Conservation (phyloP, 2,113 vertebrate species). For the Cyrtonyx montezumae region DNA sequence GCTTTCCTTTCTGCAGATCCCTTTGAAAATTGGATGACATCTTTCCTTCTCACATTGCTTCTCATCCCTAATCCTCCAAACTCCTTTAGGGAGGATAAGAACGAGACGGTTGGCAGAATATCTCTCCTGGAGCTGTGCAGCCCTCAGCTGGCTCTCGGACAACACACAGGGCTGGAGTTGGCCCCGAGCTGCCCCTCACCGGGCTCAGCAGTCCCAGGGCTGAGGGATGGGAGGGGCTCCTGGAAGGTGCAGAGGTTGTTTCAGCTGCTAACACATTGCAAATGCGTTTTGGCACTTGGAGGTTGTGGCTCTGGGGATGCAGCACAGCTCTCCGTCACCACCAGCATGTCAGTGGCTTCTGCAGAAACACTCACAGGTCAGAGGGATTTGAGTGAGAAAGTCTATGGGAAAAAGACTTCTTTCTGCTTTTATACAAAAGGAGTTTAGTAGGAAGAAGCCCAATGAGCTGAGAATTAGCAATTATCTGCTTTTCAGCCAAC, state of each 20-base stretch:
- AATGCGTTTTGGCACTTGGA: neutral
- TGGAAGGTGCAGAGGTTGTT: neutral
- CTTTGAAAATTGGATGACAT: neutral
- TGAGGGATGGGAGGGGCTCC: neutral
- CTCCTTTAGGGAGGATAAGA: neutral
- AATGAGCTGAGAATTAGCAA: neutral
- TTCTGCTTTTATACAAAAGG: neutral
- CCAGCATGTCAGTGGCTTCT: neutral
- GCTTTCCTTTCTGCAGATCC: neutral
- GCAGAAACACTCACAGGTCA: neutral
- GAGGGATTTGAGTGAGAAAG: neutral
- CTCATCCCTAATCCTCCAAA: neutral
- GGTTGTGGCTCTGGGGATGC: neutral
- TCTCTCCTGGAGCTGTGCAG: neutral
- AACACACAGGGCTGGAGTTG: neutral
- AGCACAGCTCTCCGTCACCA: neutral
- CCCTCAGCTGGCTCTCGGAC: neutral
- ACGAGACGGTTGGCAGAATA: neutral
- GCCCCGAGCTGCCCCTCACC: rapidly evolving
- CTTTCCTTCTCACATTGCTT: neutral
- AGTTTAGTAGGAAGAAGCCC: neutral
- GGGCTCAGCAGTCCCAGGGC: neutral
- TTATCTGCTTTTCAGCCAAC: neutral
- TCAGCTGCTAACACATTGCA: neutral
- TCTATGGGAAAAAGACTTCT: neutral